Base-by-base conservation (phyloP, 2,797 vertebrate species). In the Acrossocheilus fasciatus region DNA sequence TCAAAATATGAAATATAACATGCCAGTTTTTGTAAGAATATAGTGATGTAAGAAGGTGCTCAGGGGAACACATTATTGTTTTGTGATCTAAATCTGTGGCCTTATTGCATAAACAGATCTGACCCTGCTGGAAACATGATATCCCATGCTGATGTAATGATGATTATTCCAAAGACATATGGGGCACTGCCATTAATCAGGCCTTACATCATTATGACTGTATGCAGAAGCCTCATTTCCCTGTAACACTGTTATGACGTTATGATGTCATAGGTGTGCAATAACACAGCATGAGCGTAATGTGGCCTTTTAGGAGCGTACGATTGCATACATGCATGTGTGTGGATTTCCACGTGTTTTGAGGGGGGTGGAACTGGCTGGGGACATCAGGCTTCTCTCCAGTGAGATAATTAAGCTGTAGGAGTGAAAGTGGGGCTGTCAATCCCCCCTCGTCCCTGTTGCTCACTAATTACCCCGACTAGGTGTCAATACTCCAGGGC, bases 401-500 rank as follows among this genome's bases (percentile, higher is more conserved):
- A 7, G 54, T 88, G 81, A 73, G 84, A 81, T 83, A 74, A 83
- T 86, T 88, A 86, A 77, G 76, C 39, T 86, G 84, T 81, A 57
- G 59, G 70, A 86, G 59, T 64, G 74, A 86, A 81, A 36, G 43
- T 41, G 39, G 20, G 52, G 69, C 50, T 86, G 62, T 68, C 85
- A 86, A 50, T 62, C 84, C 36, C 74, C 64, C 36, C 62, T 26
- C 64, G 4, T 23, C 23, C 26, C 57, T 47, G 66, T 74, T 86
- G 80, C 70, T 86, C 84, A 45, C 54, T 82, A 82, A 64, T 88
- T 82, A 84, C 50, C 50, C 54, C 6, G 18, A 79, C 76, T 82
- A 66, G 82, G 84, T 73, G 84, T 54, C 36, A 82, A 66, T 81
- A 59, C 76, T 62, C 81, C 45, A 47, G 81, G 78, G 68, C 47